A percentile compares a stretch with the other conserved stretches of the same genome.
These are phyloP conservation scores for Ellobius talpinus DNA, from an alignment of 2,113 vertebrate genomes.

Conservation along the genomic window DNA sequence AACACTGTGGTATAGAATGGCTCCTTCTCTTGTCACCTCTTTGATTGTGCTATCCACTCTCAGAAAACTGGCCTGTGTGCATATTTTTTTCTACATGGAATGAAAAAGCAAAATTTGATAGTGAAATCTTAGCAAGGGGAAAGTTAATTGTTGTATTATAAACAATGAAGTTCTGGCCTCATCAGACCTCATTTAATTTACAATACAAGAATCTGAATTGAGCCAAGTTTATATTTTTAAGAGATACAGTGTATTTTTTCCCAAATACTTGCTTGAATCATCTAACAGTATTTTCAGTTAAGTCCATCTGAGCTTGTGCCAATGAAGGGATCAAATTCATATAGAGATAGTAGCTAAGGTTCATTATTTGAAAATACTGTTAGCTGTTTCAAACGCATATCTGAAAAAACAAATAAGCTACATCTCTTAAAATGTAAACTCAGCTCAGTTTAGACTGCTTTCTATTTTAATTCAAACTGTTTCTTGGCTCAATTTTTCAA, in stretches of 20 bases:
- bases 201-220: background rate
- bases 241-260: background rate
- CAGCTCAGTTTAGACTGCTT: background rate
- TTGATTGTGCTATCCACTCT: background rate
- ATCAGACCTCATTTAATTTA: background rate
- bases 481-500: slow-evolving; percentile 44
- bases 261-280: background rate
- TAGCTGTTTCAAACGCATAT: background rate
- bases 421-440: background rate
- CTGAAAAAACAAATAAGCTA: background rate
- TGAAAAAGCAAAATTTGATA: background rate
- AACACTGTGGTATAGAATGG: too few species aligned
- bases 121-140: background rate
- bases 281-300: background rate
- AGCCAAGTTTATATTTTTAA: background rate
- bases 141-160: slow-evolving; percentile 25
- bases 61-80: background rate
- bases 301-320: background rate
- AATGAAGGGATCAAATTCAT: background rate
- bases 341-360: background rate
- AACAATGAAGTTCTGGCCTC: background rate
- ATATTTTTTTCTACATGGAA: background rate
- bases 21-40: background rate
- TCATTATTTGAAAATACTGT: slow-evolving; percentile 3
- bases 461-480: slow-evolving; percentile 35